Base-by-base conservation (phyloP, 1,140 invertebrate species). In the Pseudomyrmex concolor region DNA sequence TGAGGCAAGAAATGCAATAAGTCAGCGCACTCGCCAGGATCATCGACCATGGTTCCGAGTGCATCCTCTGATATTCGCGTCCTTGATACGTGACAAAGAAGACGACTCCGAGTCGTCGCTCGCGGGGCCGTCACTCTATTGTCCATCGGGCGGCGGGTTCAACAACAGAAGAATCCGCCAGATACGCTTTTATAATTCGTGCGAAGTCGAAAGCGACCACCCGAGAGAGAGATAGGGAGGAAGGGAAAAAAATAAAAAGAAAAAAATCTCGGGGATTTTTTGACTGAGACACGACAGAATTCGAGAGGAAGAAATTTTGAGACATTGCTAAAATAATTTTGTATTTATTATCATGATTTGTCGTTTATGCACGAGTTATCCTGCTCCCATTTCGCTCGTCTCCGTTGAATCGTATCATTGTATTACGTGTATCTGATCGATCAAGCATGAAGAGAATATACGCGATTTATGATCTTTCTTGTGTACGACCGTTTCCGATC, bases 81-180 rank as follows among this genome's bases (percentile, higher is more conserved):
- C 78, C 78, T 82, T 74, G 78, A 73, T 71, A 73, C 55, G 57
- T 73, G 78, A 82, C 78, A 63, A 82, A 82, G 70, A 63, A 73
- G 17, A 81, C 55, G 59, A 73, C n/a, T 60, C 22, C 10, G 43
- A 73, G 68, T 51, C 34, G 34, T 34, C 34, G 34, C 34, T 19
- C 25, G 48, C 25, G 17, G 19, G 34, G n/a, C 54, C 67, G 51
- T 78, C 62, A 43, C 54, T 72, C 78, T 73, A 82, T 74, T 82
- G 70, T 82, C 78, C 78, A 82, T 63, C 70, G 59, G 74, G 55
- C 57, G 48, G n/a, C 15, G 19, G 57, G 54, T 72, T 12, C n/a
- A 77, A 77, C 54, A 45, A 17, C 57, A 62, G 62, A 51, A 73
- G 55, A 60, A 66, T 66, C 76, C 22, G 77, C 19, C 77, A 71